These are phyloP conservation scores for Apogon talboti DNA, from an alignment of 2,797 vertebrate genomes.

Conservation along the genomic window DNA sequence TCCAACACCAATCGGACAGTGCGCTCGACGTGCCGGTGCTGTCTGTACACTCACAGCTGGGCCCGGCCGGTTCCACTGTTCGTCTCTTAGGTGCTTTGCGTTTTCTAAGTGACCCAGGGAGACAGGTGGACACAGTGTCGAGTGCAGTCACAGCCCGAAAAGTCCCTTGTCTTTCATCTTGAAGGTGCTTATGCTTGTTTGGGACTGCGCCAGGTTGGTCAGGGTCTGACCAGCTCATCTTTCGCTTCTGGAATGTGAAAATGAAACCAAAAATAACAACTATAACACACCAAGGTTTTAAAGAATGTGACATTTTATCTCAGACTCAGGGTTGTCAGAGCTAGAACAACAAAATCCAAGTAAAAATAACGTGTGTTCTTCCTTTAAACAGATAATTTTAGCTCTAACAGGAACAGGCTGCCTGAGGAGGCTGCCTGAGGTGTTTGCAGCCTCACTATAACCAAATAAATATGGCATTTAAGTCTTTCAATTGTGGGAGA, in stretches of 20 bases:
- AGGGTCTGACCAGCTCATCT: conserved; percentile 75
- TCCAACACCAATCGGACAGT: conserved; percentile 34
- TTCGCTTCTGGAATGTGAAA: conserved; percentile 75
- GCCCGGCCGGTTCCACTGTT: neutral
- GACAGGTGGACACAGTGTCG: conserved; percentile 28
- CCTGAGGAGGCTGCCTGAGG: neutral
- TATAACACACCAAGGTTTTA: conserved; percentile 7
- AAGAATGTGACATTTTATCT: neutral
- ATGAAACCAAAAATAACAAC: conserved; percentile 37
- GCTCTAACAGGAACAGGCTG: neutral
- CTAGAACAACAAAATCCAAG: neutral
- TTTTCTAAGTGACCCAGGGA: conserved; percentile 33
- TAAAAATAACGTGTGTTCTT: neutral
- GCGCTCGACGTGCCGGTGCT: conserved; percentile 49
- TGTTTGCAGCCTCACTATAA: neutral
- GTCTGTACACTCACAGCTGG: conserved; percentile 25
- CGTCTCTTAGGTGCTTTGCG: conserved; percentile 13
- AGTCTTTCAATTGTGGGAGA: neutral
- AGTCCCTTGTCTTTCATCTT: conserved; percentile 34
- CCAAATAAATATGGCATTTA: neutral
- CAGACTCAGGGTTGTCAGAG: neutral
- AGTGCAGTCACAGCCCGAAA: conserved; percentile 30
- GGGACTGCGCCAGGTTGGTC: conserved; percentile 38
- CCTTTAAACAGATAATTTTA: neutral
- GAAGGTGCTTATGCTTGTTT: conserved; percentile 44